Evolutionary conservation across 2,888 invertebrate genomes (phyloP), one percentile per base, ranked within the genome.

Genomic region (Drosophila maculinotata): DNA sequence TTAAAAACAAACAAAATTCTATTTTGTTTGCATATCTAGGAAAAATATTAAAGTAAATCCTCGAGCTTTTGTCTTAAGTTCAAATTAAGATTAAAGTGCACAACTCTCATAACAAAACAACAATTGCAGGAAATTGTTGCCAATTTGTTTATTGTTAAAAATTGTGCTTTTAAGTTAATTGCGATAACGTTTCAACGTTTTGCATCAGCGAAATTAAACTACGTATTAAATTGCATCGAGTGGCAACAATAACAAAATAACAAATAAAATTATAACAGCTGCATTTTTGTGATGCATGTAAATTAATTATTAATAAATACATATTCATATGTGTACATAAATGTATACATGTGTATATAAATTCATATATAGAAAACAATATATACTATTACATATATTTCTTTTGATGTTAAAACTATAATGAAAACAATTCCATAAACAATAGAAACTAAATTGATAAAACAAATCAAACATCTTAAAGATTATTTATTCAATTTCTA

Each of bases 1-100:
- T 87, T 80, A 67, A 80, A 78, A 84, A 64, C 87, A 78, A 81
- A 87, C 84, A 68, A 66, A 68, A 44, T 59, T 72, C 20, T 23
- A 54, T 60, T 75, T 80, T 77, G 84, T 80, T 87, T 84, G 76
- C 52, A 38, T 48, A 48, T 66, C 68, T 49, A 17, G 31, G 36
- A 44, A 26, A 39, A 31, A 60, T 35, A 68, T 53, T 52, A 47
- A 76, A 60, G 59, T 69, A 69, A 76, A 66, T 60, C 44, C 39
- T 30, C 2, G 28, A 72, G 52, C 25, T 38, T 31, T 54, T 47
- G 33, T 44, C 47, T 33, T 25, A 7, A 26, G 36, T 28, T 31
- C 4, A 20, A 20, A 20, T 20, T 17, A 44, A 45, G 30, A 52
- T 57, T 39, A 9, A 65, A 60, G 59, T 72, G 72, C 41, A 64